These are phyloP conservation scores for Lymantria monacha DNA, from an alignment of 2,888 invertebrate genomes.

Conservation along the genomic window DNA sequence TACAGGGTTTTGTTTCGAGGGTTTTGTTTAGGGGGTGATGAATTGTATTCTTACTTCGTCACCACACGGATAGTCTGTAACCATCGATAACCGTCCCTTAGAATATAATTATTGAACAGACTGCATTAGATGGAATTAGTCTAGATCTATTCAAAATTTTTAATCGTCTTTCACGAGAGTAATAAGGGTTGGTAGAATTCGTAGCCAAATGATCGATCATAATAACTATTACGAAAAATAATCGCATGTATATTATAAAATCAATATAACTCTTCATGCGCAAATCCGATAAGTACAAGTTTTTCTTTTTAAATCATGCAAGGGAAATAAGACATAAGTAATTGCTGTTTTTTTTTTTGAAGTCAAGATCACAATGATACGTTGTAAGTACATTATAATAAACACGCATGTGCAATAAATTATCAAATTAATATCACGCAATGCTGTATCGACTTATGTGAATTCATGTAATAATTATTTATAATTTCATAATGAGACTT, in stretches of 20 bases:
- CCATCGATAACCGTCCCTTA: too few species aligned
- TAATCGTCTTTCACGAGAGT: too few species aligned
- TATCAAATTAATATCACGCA: neutral
- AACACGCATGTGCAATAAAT: neutral
- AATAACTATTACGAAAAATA: neutral
- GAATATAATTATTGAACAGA: too few species aligned
- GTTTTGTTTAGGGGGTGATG: too few species aligned
- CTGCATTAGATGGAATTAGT: too few species aligned
- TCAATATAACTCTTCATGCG: neutral
- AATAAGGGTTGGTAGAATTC: too few species aligned
- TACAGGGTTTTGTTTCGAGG: too few species aligned
- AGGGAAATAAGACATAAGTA: neutral
- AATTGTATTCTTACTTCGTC: too few species aligned
- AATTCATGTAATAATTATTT: neutral
- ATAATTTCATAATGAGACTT: too few species aligned
- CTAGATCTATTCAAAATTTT: too few species aligned
- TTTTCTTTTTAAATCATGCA: neutral
- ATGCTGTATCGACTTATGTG: neutral
- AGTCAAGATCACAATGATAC: conserved; percentile 1
- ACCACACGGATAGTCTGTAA: too few species aligned
- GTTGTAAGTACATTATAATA: neutral
- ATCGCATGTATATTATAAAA: neutral
- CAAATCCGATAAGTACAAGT: neutral
- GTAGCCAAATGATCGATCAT: too few species aligned
- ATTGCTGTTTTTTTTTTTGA: neutral